Conservation (phyloP, 2,113 vertebrate species). For the Peromyscus polionotus region DNA sequence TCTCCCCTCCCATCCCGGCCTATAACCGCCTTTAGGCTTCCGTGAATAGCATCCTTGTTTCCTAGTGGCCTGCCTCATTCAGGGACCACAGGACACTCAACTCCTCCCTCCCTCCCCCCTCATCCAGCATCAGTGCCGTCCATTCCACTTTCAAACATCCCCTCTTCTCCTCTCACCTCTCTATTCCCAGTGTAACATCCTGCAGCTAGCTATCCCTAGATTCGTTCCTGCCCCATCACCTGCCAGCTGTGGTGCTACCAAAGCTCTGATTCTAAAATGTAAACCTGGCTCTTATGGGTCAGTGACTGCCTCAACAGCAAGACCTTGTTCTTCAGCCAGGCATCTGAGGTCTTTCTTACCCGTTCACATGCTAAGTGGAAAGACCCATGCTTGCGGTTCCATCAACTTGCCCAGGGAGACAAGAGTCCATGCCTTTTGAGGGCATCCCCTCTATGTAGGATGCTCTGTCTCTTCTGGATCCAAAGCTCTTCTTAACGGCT, state of each 20-base stretch:
- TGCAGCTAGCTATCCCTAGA: background rate
- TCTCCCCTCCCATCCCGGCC: background rate
- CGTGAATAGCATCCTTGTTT: fast-evolving
- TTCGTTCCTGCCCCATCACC: background rate
- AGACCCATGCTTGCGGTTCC: background rate
- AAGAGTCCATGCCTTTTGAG: background rate
- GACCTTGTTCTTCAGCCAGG: background rate
- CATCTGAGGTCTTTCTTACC: background rate
- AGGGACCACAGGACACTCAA: background rate
- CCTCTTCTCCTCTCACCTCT: background rate
- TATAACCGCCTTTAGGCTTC: background rate
- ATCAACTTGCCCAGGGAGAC: background rate
- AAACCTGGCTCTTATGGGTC: background rate
- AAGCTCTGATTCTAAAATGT: background rate
- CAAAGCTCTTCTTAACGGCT: background rate
- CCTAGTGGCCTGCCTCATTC: too few species aligned
- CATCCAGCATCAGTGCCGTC: background rate
- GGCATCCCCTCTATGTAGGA: background rate
- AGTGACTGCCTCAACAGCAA: background rate
- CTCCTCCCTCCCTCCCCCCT: background rate
- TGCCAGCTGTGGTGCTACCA: background rate
- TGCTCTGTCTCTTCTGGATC: background rate
- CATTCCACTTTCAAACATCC: background rate
- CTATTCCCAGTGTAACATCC: background rate
- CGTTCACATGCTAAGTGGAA: background rate